phyloP scores from a whole-genome alignment of 2,797 vertebrate genomes.

The Limnodromus scolopaceus region DNA sequence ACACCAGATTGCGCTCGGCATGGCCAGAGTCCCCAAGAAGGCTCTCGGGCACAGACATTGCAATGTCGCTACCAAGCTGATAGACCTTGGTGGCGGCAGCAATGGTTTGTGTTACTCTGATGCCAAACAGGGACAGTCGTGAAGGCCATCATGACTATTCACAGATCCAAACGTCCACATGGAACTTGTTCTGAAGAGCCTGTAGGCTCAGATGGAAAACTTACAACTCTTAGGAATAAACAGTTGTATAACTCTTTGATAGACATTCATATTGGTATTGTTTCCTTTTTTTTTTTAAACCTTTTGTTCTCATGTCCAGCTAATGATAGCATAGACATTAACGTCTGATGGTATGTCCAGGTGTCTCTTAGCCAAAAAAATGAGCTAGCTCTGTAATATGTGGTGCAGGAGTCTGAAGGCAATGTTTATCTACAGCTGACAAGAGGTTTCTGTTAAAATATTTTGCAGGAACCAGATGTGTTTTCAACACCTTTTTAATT shows the following conservation, averaged over 20 bases:
- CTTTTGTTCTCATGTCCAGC: neutral
- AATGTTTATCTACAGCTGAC: neutral
- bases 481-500: neutral
- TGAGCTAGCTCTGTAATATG: neutral
- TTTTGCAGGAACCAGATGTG: neutral
- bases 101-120: accelerated
- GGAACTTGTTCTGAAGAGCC: neutral
- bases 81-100: neutral
- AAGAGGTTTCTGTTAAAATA: neutral
- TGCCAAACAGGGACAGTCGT: neutral
- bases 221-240: neutral
- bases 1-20: neutral
- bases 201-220: neutral
- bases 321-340: neutral
- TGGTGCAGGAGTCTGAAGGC: neutral
- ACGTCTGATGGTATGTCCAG: neutral
- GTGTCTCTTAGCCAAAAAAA: neutral
- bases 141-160: neutral
- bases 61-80: neutral
- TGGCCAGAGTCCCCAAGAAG: neutral
- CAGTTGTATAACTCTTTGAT: neutral
- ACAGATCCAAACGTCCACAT: neutral
- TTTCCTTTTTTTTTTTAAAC: neutral
- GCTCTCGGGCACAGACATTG: neutral
- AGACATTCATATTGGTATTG: neutral